Evolutionary conservation across 1,140 invertebrate species (phyloP), one percentile per base, ranked within the genome.

Genomic region (Ostrea denselamellosa): DNA sequence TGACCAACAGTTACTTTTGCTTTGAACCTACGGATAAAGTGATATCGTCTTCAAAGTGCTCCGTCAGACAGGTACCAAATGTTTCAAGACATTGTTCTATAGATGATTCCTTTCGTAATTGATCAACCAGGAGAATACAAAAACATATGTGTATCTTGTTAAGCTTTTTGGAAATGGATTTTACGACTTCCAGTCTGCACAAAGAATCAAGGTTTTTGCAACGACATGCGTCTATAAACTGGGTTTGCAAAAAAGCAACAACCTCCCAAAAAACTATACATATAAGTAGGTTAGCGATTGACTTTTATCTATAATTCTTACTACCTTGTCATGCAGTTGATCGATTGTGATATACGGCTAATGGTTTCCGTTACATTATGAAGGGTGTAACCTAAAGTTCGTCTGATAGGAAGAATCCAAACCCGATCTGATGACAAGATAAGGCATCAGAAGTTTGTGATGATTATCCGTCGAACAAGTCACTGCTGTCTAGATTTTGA

Each of bases 401-500:
- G 2, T 77, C 68, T 77, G 68, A 77, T 77, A 77, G 25, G 5
- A 4, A 77, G 68, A 10, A 34, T 71, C 68, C 68, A 71, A 34
- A 77, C 25, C 28, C 22, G 28, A 77, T 77, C 68, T 28, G 68
- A 77, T 77, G 25, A 77, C 68, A 77, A 77, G 68, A 77, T 77
- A 44, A 77, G 25, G 2, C 25, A 22, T 3, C 28, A 14, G 28
- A 77, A 28, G 68, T 77, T 77, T 9, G 25, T 28, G 28, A 9
- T 77, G 28, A 77, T 25, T 34, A 77, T 77, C 68, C 9, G 3
- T 77, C 68, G 68, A 62, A 62, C 58, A 62, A 62, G 58, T 19
- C 58, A 19, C 7, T 12, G 58, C n/a, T 62, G 58, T 62, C 58
- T 62, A 19, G 12, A n/a, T 62, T n/a, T 62, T n/a, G 58, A n/a